Evolutionary conservation across 2,113 vertebrate genomes (phyloP), one percentile per base, ranked within the genome.

Genomic region (Phalacrocorax aristotelis): DNA sequence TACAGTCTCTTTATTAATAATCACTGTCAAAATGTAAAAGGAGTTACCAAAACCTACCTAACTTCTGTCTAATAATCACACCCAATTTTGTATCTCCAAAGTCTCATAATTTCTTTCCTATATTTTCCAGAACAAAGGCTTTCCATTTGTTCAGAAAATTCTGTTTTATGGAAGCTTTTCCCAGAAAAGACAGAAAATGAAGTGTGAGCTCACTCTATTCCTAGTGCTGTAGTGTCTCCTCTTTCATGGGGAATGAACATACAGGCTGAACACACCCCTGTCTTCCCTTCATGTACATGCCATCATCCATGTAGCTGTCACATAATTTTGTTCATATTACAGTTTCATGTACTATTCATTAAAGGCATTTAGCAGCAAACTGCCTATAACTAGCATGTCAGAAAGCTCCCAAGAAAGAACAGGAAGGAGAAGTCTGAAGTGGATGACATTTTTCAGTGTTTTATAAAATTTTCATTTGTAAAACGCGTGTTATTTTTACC

Each of bases 381-480:
- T 84, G 62, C 66, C 61, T 72, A 19, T n/a, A 79, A 26, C 29
- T 13, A 52, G 27, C 51, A 27, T 9, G 25, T 44, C 40, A 89
- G 66, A 64, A 69, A 65, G 26, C 54, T 91, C 49, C 71, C 60
- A 57, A 58, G 83, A n/a, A n/a, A 49, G 64, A 78, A 30, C n/a
- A 66, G 40, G 34, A 77, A 65, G 46, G 34, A 79, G 29, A 5
- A 83, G 32, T 57, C n/a, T 58, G 27, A 70, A 42, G 7, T 32
- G 21, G 2, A 11, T 38, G 60, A 61, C 8, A 23, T 32, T 89
- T 88, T 91, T 85, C 15, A 26, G 21, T 21, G 32, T 14, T 75
- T 19, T 40, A n/a, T 69, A 22, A 36, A 60, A 1, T 22, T 68
- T 69, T 49, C 32, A 25, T 61, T 36, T 0, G 0, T n/a, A 27